Evolutionary conservation across 2,888 invertebrate genomes (phyloP).

Genomic region (Parnassius apollo): DNA sequence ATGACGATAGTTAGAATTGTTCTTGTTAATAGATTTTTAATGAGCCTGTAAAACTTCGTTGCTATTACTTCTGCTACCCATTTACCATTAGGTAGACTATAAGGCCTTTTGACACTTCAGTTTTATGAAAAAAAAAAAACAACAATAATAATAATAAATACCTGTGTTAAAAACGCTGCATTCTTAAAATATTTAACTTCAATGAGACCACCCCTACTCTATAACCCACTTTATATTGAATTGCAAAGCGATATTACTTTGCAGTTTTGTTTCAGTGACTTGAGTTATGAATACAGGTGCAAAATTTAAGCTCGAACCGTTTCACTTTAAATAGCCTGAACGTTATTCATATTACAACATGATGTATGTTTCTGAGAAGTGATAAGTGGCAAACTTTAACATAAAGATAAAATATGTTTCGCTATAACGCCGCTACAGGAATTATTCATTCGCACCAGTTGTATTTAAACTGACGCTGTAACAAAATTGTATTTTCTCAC

Average conservation of each 20-base stretch:
- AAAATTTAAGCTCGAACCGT: conserved; percentile 9
- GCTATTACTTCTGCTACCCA: no score
- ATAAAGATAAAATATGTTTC: conserved; percentile 16
- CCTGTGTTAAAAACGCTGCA: no score
- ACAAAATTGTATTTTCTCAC: no score
- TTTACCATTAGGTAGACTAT: no score
- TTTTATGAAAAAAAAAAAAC: no score
- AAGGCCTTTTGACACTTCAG: no score
- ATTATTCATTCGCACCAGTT: conserved; percentile 4
- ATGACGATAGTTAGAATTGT: no score
- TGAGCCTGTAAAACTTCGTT: no score
- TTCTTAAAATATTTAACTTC: no score
- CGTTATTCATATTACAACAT: conserved; percentile 14
- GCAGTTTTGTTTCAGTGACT: not conserved
- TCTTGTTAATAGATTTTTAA: no score
- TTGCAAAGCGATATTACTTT: not conserved
- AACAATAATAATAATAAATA: no score
- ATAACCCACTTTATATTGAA: not conserved
- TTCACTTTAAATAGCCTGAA: conserved; percentile 11
- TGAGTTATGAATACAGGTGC: conserved; percentile 15
- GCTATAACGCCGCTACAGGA: conserved; percentile 5
- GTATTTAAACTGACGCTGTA: not conserved
- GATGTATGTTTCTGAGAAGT: conserved; percentile 15
- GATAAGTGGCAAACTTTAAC: conserved; percentile 24
- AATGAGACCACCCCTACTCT: no score